These are phyloP conservation scores for Anagyrus pseudococci DNA, from an alignment of 2,888 invertebrate species.

Conservation along the genomic window DNA sequence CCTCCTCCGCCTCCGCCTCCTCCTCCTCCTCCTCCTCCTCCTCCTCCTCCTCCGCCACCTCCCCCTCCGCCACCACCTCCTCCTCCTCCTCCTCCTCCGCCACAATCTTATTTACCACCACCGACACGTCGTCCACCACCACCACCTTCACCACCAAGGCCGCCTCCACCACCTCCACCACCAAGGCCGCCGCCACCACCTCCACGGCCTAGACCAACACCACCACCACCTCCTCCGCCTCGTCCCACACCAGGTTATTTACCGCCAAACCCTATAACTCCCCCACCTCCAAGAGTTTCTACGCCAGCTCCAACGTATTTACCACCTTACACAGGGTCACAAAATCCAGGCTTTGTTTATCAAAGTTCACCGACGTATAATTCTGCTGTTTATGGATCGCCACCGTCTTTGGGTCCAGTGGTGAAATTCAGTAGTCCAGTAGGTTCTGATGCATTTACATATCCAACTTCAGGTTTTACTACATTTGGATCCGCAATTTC, in stretches of 20 bases:
- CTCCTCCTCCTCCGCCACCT: conserved; percentile 21
- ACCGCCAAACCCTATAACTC: conserved; percentile 38
- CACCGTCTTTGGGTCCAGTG: not conserved
- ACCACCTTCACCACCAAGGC: conserved; percentile 26
- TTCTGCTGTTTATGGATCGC: conserved; percentile 1
- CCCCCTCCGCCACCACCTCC: conserved; percentile 29
- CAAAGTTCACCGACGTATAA: not conserved
- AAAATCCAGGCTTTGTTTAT: not conserved
- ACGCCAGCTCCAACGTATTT: conserved; percentile 40
- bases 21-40: conserved; percentile 30
- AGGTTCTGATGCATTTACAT: too few relatives aligned
- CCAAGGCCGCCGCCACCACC: conserved; percentile 28
- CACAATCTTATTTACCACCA: conserved; percentile 23
- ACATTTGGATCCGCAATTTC: not conserved
- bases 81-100: conserved; percentile 23
- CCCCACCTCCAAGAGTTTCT: conserved; percentile 17
- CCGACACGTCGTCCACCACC: conserved; percentile 23
- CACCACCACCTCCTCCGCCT: conserved; percentile 26
- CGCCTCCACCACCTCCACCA: conserved; percentile 23
- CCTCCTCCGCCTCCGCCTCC: conserved; percentile 34
- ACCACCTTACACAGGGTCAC: conserved; percentile 26
- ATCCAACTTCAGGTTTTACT: not conserved
- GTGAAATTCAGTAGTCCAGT: not conserved
- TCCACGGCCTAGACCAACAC: conserved; percentile 14
- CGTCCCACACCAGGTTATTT: conserved; percentile 39